These are phyloP conservation scores for Myotis planiceps DNA, from an alignment of 2,797 vertebrate genomes.

Conservation along the genomic window DNA sequence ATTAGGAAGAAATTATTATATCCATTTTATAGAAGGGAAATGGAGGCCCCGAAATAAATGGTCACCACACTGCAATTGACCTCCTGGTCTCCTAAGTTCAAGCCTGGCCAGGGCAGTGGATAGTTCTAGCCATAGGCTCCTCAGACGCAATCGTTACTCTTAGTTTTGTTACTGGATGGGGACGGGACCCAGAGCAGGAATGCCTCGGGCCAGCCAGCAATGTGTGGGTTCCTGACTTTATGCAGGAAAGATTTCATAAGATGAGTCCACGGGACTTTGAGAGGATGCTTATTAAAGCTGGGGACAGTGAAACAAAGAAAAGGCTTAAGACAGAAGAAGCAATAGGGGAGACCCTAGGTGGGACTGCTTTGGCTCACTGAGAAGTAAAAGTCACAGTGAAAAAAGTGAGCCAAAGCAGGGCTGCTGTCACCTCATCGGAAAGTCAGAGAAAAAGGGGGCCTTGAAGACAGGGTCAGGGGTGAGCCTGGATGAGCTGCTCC, in stretches of 20 bases:
- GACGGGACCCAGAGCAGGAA: background rate
- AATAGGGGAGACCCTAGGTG: background rate
- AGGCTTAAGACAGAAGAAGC: background rate
- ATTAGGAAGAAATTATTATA: background rate
- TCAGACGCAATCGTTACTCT: background rate
- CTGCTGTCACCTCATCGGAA: background rate
- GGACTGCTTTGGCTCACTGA: background rate
- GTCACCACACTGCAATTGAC: background rate
- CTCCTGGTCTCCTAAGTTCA: background rate
- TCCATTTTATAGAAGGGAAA: background rate
- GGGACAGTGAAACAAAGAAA: background rate
- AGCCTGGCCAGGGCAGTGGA: background rate
- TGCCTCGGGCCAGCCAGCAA: background rate
- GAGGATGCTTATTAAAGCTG: background rate
- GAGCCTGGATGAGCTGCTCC: background rate
- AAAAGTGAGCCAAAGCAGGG: background rate
- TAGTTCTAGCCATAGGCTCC: background rate
- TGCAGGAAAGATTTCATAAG: background rate
- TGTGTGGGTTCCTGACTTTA: background rate
- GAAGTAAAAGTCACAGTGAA: background rate
- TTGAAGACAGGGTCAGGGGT: background rate
- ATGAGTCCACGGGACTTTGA: background rate
- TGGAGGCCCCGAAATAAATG: background rate
- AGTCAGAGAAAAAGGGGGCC: background rate
- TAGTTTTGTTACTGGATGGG: background rate